Conservation (phyloP, 2,888 invertebrate species). For the Tineola bisselliella region DNA sequence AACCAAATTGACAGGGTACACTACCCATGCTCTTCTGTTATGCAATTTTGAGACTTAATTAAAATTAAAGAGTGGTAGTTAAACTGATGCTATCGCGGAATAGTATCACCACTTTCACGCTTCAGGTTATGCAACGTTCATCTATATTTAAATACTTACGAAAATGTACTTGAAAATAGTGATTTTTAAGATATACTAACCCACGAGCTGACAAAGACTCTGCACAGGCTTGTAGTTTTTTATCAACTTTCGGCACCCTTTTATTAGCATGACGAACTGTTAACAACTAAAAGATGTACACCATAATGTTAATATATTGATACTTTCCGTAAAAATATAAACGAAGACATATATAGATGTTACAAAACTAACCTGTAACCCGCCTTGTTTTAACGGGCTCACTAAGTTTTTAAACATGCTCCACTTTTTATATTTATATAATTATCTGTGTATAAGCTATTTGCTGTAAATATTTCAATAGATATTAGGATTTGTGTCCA, state of each 20-base stretch:
- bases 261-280: conserved; percentile 18
- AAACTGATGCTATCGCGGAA: too few relatives aligned
- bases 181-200: conserved; percentile 43
- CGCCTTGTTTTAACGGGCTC: neutral
- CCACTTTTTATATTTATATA: neutral
- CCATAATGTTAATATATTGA: neutral
- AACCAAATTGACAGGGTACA: too few relatives aligned
- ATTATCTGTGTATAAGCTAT: neutral
- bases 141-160: too few relatives aligned
- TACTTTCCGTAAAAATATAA: neutral
- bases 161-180: too few relatives aligned
- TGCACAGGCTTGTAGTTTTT: conserved; percentile 62
- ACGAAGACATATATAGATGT: too few relatives aligned
- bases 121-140: too few relatives aligned
- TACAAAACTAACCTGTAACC: conserved; percentile 1
- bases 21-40: too few relatives aligned
- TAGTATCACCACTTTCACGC: too few relatives aligned
- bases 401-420: neutral
- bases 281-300: neutral
- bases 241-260: conserved; percentile 49
- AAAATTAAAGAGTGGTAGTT: too few relatives aligned
- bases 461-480: neutral
- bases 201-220: conserved; percentile 76
- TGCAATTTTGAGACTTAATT: too few relatives aligned
- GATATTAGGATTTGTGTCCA: neutral